These are phyloP conservation scores for Drosophila suzukii DNA, from an alignment of 1,140 invertebrate species.

Conservation along the genomic window DNA sequence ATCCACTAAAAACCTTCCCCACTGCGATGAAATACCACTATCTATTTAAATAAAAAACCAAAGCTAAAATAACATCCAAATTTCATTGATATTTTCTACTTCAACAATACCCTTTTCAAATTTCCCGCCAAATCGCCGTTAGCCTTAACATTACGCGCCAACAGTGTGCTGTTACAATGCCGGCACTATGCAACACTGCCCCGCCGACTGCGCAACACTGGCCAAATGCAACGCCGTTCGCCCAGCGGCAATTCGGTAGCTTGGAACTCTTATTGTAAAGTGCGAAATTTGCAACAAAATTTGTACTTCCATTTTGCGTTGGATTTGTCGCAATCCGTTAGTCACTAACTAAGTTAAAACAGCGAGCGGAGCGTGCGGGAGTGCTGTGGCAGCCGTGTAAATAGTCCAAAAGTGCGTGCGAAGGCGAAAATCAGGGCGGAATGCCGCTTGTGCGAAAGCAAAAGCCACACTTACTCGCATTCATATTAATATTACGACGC, in stretches of 20 bases:
- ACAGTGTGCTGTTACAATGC: slow-evolving; percentile 32
- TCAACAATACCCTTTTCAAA: neutral
- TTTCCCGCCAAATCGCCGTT: slow-evolving; percentile 16
- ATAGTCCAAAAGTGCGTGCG: slow-evolving; percentile 74
- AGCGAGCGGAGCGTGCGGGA: slow-evolving; percentile 46
- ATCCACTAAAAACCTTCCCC: too few species aligned
- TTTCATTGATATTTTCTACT: too few species aligned
- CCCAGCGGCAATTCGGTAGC: slow-evolving; percentile 39
- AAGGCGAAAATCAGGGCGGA: slow-evolving; percentile 29
- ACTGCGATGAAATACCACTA: too few species aligned
- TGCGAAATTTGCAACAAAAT: slow-evolving; percentile 79
- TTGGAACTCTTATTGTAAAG: slow-evolving; percentile 57
- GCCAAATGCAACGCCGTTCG: slow-evolving; percentile 39
- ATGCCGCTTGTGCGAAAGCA: slow-evolving; percentile 66
- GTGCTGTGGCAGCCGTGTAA: slow-evolving; percentile 50
- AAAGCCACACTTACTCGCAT: slow-evolving; percentile 58
- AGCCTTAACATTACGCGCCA: neutral
- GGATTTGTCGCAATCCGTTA: slow-evolving; percentile 68
- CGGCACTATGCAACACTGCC: slow-evolving; percentile 21
- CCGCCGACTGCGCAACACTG: slow-evolving; percentile 22
- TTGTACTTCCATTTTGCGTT: slow-evolving; percentile 79
- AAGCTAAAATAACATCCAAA: too few species aligned
- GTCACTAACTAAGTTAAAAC: slow-evolving; percentile 56
- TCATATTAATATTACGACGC: slow-evolving; percentile 66
- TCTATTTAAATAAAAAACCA: too few species aligned